Percentiles rank a stretch among this genome's conserved stretches.
Evolutionary conservation across 2,888 invertebrate genomes (phyloP).

Genomic region (Oscheius sp.): DNA sequence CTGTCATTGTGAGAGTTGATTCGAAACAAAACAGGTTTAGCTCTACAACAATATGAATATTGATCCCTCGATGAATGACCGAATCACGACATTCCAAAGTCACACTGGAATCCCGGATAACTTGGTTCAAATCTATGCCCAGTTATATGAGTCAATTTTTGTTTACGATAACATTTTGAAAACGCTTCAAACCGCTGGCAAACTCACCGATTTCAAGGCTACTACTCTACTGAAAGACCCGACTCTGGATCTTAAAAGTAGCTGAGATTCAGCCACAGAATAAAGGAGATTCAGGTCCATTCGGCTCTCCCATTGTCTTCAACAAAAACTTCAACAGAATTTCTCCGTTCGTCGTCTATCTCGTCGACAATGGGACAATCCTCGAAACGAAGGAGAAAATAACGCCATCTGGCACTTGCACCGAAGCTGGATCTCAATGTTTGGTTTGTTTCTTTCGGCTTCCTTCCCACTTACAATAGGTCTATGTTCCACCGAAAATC

Average conservation of each 20-base stretch:
- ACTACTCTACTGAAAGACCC: not conserved
- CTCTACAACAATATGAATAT: constrained; percentile 38
- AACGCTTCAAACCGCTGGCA: not conserved
- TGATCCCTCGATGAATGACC: not conserved
- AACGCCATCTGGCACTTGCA: not conserved
- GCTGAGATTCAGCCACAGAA: not conserved
- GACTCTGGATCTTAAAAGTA: not conserved
- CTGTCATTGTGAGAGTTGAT: constrained; percentile 33
- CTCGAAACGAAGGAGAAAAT: constrained; percentile 12
- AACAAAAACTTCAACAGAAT: constrained; percentile 17
- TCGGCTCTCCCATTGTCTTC: constrained; percentile 8
- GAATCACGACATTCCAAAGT: not conserved
- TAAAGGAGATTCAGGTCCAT: constrained; percentile 10
- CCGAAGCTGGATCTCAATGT: not conserved
- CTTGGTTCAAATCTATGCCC: constrained; percentile 6
- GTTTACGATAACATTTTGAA: constrained; percentile 7
- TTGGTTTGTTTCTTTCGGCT: not conserved
- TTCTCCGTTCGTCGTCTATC: constrained; percentile 14
- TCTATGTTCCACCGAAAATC: constrained; percentile 17
- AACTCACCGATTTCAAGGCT: not conserved
- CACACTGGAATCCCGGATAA: not conserved
- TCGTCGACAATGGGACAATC: constrained; percentile 14
- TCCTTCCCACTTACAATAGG: constrained; percentile 4
- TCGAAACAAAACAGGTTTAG: constrained; percentile 28
- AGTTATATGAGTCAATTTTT: constrained; percentile 21